Base-by-base conservation (phyloP, 1,140 invertebrate species). In the Drosophila arawakana region DNA sequence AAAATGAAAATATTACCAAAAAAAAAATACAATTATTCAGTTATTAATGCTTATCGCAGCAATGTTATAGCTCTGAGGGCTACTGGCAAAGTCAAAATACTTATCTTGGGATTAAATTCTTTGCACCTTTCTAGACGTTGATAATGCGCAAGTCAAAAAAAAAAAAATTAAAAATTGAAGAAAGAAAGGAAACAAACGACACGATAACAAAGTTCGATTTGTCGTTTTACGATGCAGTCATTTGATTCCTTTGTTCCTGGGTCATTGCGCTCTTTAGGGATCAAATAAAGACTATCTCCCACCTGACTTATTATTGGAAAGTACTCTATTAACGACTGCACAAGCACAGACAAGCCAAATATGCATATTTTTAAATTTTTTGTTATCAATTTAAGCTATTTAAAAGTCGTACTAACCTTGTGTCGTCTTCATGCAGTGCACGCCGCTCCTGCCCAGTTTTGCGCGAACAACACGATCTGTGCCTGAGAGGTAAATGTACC, bases 351-450 rank as follows among this genome's bases (percentile, higher is more conserved):
- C 13, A 37, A n/a, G 9, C 1, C 2, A 37, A 61, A 49, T 49
- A 61, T 10, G 13, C 0, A 2, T 10, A 5, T 46, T n/a, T 18
- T 3, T 18, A 30, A 30, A 34, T 54, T 11, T 35, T 34, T 61
- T 39, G 15, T 41, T 25, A 39, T 18, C 18, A 21, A 21, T 21
- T 21, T 21, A 21, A 21, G 0, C 1, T 21, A 2, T 21, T 21
- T 21, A 2, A 2, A 30, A 30, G 25, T 62, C 3, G n/a, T 7
- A 50, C 93, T 93, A 92, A 96, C 96, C 95, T 95, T 98, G 97
- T 94, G 95, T 94, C 93, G 97, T 98, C 94, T 97, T 98, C 96
- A 98, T 97, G 96, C 96, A 97, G 93, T 98, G 97, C 63, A 97
- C 96, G 83, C 97, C 97, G 91, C 97, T 96, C 94, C 97, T 97